Evolutionary conservation across 2,888 invertebrate genomes (phyloP).

Genomic region (Saturnia pavonia): DNA sequence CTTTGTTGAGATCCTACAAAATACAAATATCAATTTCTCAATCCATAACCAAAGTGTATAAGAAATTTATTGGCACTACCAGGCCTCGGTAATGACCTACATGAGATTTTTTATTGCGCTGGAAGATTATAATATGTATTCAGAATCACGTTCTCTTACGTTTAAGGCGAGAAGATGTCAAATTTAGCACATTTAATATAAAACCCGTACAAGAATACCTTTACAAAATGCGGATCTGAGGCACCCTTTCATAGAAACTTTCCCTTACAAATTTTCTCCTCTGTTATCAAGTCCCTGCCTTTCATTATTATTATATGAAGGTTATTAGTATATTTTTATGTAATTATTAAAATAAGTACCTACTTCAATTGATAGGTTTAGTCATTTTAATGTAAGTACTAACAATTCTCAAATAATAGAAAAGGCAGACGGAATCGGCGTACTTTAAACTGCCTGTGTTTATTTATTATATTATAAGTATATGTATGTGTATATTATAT

Average conservation of each 20-base stretch:
- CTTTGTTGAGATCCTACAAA: background rate
- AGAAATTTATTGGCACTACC: background rate
- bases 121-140: background rate
- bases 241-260: background rate
- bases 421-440: too few species aligned
- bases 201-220: constrained; percentile 12
- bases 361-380: too few species aligned
- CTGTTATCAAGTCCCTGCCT: background rate
- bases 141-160: background rate
- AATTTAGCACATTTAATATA: constrained; percentile 11
- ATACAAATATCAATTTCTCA: background rate
- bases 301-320: background rate
- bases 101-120: background rate
- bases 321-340: background rate
- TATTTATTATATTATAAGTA: too few species aligned
- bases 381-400: too few species aligned
- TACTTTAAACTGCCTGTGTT: background rate
- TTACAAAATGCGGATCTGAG: constrained; percentile 13
- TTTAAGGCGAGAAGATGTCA: constrained; percentile 10
- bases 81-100: background rate
- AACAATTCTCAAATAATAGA: too few species aligned
- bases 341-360: background rate
- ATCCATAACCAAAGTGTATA: background rate
- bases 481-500: too few species aligned
- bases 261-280: background rate